phyloP scores from a whole-genome alignment of 2,797 vertebrate species.

The Phyllotis vaccarum region DNA sequence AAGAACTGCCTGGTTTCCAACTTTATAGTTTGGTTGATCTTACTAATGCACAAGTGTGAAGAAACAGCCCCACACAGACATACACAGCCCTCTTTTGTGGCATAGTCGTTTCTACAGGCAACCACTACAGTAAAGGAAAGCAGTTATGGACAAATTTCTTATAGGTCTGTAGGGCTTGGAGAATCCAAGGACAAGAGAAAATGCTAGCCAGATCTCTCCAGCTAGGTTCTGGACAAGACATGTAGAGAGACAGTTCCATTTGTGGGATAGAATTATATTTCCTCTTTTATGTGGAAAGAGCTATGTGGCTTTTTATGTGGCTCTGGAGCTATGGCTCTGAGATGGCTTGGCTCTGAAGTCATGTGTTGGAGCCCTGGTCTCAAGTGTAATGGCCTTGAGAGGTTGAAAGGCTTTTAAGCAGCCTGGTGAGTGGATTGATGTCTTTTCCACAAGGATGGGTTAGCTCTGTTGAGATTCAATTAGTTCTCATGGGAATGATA shows the following conservation, averaged over 20 bases:
- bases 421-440: neutral
- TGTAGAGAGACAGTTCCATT: neutral
- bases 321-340: neutral
- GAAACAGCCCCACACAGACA: neutral
- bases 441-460: neutral
- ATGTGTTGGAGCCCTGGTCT: neutral
- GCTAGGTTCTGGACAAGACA: neutral
- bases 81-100: neutral
- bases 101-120: slow-evolving; percentile 26
- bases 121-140: slow-evolving; percentile 35
- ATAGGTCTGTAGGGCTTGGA: neutral
- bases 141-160: slow-evolving; percentile 26
- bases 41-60: neutral
- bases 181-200: neutral
- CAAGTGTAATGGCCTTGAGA: neutral
- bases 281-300: too few relatives aligned
- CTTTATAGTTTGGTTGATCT: neutral
- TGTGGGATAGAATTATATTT: neutral
- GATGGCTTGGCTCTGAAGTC: neutral
- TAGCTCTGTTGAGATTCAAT: neutral
- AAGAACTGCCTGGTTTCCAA: neutral
- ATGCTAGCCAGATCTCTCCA: neutral
- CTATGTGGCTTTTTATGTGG: neutral
- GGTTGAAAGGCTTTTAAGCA: neutral
- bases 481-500: neutral